Evolutionary conservation across 2,888 invertebrate genomes (phyloP).

Genomic region (Eupithecia inturbata): DNA sequence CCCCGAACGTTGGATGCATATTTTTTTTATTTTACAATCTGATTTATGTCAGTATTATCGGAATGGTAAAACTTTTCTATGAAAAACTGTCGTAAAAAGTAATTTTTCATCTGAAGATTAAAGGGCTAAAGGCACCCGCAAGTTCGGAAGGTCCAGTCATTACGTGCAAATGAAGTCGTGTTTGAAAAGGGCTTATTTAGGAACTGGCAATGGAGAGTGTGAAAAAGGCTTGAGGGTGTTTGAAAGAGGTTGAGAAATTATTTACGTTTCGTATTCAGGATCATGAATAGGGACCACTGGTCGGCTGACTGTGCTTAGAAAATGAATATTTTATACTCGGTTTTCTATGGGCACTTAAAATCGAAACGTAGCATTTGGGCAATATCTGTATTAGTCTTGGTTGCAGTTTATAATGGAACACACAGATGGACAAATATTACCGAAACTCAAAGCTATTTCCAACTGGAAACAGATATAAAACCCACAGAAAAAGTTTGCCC

Average conservation of each 20-base stretch:
- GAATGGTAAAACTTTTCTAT: constrained; percentile 47
- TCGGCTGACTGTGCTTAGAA: not conserved
- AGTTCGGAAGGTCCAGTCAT: constrained; percentile 44
- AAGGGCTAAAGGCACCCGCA: constrained; percentile 44
- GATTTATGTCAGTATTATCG: constrained; percentile 51
- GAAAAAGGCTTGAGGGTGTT: constrained; percentile 23
- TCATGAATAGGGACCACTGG: not conserved
- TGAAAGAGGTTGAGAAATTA: constrained; percentile 7
- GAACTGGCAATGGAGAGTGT: constrained; percentile 17
- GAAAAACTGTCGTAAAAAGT: constrained; percentile 45
- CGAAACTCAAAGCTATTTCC: not conserved
- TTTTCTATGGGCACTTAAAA: not conserved
- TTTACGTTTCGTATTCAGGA: not conserved
- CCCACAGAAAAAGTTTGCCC: not conserved
- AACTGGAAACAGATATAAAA: too few species aligned
- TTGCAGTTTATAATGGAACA: not conserved
- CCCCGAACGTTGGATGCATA: constrained; percentile 36
- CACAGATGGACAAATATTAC: not conserved
- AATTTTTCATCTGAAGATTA: constrained; percentile 52
- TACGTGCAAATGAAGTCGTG: constrained; percentile 45
- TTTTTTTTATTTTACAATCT: constrained; percentile 42
- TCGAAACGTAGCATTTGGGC: not conserved
- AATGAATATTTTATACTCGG: not conserved
- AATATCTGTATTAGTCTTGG: not conserved
- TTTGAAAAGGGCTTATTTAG: constrained; percentile 40